Percentiles rank a stretch among this genome's conserved stretches.
Evolutionary conservation across 1,140 invertebrate species (phyloP).

Genomic region (Drosophila quadrilineata): DNA sequence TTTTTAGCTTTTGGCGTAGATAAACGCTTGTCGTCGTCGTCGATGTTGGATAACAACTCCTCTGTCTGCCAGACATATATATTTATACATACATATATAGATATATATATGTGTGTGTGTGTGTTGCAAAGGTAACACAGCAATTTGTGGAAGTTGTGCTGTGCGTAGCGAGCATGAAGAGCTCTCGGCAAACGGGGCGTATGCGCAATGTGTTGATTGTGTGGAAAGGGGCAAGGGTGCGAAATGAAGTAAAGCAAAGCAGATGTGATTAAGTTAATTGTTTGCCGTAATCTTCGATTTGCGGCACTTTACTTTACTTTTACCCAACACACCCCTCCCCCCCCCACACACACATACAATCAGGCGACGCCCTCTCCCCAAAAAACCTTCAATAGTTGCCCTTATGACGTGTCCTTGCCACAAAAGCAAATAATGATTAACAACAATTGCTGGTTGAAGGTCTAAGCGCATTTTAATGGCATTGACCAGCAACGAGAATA

Average conservation of each 20-base stretch:
- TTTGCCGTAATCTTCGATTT: slow-evolving; percentile 62
- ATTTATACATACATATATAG: too few species aligned
- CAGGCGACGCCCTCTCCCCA: too few species aligned
- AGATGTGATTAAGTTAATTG: slow-evolving; percentile 78
- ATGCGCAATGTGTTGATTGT: slow-evolving; percentile 64
- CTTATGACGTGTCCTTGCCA: slow-evolving; percentile 5
- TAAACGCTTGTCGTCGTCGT: slow-evolving; percentile 61
- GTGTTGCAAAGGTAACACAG: slow-evolving; percentile 48
- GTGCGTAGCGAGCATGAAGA: slow-evolving; percentile 10
- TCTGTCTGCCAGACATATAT: background rate
- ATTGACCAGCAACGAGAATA: slow-evolving; percentile 11
- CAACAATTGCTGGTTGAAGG: slow-evolving; percentile 43
- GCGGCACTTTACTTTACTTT: slow-evolving; percentile 21
- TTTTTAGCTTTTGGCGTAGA: slow-evolving; percentile 57
- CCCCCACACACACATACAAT: background rate
- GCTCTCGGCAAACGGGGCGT: slow-evolving; percentile 22
- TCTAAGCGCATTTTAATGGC: slow-evolving; percentile 76
- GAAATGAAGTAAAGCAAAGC: slow-evolving; percentile 33
- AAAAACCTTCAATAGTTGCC: background rate
- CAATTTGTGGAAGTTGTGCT: slow-evolving; percentile 57
- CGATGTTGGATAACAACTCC: slow-evolving; percentile 9
- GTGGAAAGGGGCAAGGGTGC: background rate
- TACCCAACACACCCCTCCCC: background rate
- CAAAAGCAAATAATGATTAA: slow-evolving; percentile 72
- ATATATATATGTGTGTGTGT: slow-evolving; percentile 4